Evolutionary conservation across 2,113 vertebrate species (phyloP), one percentile per base, ranked within the genome.

Genomic region (Leptosomus discolor): DNA sequence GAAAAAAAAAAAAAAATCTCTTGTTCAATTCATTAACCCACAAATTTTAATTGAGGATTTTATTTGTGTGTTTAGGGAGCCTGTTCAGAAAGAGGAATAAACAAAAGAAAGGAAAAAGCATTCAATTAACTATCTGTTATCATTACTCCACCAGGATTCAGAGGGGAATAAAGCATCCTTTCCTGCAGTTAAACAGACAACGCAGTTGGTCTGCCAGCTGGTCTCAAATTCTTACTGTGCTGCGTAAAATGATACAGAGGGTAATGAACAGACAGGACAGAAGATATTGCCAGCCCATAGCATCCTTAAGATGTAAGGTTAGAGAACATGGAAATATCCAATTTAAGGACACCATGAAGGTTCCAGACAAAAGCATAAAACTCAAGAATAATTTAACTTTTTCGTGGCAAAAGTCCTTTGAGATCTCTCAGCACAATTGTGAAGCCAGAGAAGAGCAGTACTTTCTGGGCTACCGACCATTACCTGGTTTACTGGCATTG

Each of bases 111-210:
- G 64, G 36, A 54, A 84, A 81, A 75, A 58, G 46, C 51, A 58
- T 69, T 85, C 46, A 39, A 69, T 81, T 60, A 81, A 85, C 86
- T 88, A 54, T 88, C 60, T 86, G 65, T 48, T 74, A 70, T 84
- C 60, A 86, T 64, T 60, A 58, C 32, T 91, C 45, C 61, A 87
- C 84, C 69, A 81, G 73, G 83, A 88, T 91, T 82, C 81, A 76
- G 83, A 86, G 39, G 9, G 34, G 64, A 60, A 68, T 81, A 64
- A 63, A 87, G 48, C 6, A 0, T 65, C 30, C 61, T 30, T 81
- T 91, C 91, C 90, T 69, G 94, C 85, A 90, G 88, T 54, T 70
- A 32, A 89, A 56, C 76, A 85, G 92, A 68, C 37, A 94, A 20
- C 32, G 45, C 56, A 64, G 48, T 61, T 51, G 39, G 39, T 64